Evolutionary conservation across 2,888 invertebrate genomes (phyloP).

Genomic region (Clistopyga incitator): DNA sequence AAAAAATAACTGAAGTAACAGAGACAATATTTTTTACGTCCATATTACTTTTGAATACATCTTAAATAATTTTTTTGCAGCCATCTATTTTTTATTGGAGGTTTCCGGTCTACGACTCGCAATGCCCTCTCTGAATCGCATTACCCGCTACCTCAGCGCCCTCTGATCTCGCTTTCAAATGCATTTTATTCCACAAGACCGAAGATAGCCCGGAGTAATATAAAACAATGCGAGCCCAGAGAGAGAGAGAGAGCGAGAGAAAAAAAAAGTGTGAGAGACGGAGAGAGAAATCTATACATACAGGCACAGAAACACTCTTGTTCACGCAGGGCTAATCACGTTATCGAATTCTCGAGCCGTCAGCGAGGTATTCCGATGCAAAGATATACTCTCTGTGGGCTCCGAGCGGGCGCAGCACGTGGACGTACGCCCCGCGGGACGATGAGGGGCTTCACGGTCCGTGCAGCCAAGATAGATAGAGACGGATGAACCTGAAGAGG

Average conservation of each 20-base stretch:
- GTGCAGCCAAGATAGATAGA: slow-evolving; percentile 44
- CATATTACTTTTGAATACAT: too few relatives aligned
- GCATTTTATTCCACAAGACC: slow-evolving; percentile 11
- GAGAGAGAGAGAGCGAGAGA: not conserved
- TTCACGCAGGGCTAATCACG: slow-evolving; percentile 82
- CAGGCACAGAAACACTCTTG: slow-evolving; percentile 61
- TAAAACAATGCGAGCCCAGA: slow-evolving; percentile 54
- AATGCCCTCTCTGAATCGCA: too few relatives aligned
- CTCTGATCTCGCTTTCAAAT: not conserved
- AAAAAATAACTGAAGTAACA: too few relatives aligned
- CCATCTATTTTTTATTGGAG: too few relatives aligned
- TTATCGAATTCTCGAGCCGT: slow-evolving; percentile 84
- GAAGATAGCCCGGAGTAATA: slow-evolving; percentile 35
- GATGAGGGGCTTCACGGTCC: slow-evolving; percentile 74
- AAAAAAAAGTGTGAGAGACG: slow-evolving; percentile 24
- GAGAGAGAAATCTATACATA: slow-evolving; percentile 1
- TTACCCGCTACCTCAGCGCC: not conserved
- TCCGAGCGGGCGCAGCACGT: slow-evolving; percentile 49
- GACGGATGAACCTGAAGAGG: slow-evolving; percentile 42
- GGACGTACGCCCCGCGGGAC: slow-evolving; percentile 69
- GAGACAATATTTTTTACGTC: too few relatives aligned
- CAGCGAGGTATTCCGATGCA: slow-evolving; percentile 82
- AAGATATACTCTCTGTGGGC: slow-evolving; percentile 76
- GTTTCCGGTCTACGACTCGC: too few relatives aligned
- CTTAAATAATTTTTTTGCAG: too few relatives aligned